Evolutionary conservation across 2,888 invertebrate genomes (phyloP), one percentile per base, ranked within the genome.

Genomic region (Troides aeacus): DNA sequence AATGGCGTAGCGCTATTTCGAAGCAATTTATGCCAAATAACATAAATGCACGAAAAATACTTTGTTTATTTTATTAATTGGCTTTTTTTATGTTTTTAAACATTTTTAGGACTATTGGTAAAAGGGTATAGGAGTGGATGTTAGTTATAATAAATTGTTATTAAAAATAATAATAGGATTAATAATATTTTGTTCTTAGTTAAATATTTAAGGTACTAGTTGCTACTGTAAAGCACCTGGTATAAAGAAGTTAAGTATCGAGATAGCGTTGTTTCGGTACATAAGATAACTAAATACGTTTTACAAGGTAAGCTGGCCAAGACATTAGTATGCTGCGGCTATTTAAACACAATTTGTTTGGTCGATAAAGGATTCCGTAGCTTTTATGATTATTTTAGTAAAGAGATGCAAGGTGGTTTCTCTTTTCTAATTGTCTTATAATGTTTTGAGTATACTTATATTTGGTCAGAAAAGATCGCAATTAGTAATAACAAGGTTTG

Each of bases 271-370:
- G 53, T n/a, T n/a, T 50, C 10, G 2, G 50, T 53, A 53, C 53
- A n/a, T n/a, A 53, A 53, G 53, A 53, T 53, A 53, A 53, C 53
- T n/a, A 53, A 53, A 53, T 53, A 53, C 7, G n/a, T n/a, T 46
- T 53, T 53, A 53, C n/a, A 18, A 18, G 18, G 53, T n/a, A 12
- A 53, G n/a, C n/a, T 53, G 53, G 18, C 53, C 53, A n/a, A 18
- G n/a, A n/a, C 18, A 6, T n/a, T 53, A n/a, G n/a, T n/a, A 53
- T 53, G 53, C n/a, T 53, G n/a, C 6, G 53, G 53, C 53, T n/a
- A 50, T 50, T 50, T 50, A n/a, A 18, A 53, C n/a, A 53, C 8
- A n/a, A 53, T 53, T 53, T 53, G 53, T 53, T 18, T 7, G n/a
- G 53, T 53, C 2, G 53, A 53, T n/a, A 53, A 50, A n/a, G 53